phyloP scores from a whole-genome alignment of 2,113 vertebrate species.

The Nanorana parkeri region DNA sequence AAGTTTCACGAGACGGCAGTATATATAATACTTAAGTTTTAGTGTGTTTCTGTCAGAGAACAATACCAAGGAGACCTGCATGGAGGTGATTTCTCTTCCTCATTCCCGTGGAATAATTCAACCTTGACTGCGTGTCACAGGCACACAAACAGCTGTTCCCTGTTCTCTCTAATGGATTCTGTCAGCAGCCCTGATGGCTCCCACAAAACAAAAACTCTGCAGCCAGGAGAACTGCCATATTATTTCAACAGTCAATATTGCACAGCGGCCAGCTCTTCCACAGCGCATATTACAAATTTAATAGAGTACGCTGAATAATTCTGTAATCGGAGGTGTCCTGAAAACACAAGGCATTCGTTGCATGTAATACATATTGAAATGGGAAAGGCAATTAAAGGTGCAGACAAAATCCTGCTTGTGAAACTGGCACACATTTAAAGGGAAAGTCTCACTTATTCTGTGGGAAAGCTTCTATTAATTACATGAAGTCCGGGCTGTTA shows the following conservation, averaged over 20 bases:
- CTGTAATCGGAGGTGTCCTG: conserved; percentile 27
- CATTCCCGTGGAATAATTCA: conserved; percentile 28
- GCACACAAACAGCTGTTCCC: conserved; percentile 35
- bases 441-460: no score
- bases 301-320: conserved; percentile 26
- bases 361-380: conserved; percentile 16
- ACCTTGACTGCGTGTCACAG: conserved; percentile 35
- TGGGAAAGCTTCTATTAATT: no score
- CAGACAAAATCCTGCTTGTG: background rate
- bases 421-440: background rate
- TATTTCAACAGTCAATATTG: conserved; percentile 23
- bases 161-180: conserved; percentile 43
- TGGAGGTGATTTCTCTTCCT: conserved; percentile 14
- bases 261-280: conserved; percentile 24
- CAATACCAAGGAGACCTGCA: background rate
- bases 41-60: background rate
- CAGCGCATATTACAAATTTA: conserved; percentile 3
- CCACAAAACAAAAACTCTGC: conserved; percentile 38
- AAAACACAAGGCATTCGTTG: background rate
- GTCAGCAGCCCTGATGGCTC: conserved; percentile 31
- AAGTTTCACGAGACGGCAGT: no score
- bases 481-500: no score
- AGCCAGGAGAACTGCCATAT: conserved; percentile 18
- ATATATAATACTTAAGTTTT: no score
- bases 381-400: conserved; percentile 3